A percentile compares a stretch with the other conserved stretches of the same genome.
phyloP scores from a whole-genome alignment of 2,113 vertebrate genomes.

The Raja brachyura region DNA sequence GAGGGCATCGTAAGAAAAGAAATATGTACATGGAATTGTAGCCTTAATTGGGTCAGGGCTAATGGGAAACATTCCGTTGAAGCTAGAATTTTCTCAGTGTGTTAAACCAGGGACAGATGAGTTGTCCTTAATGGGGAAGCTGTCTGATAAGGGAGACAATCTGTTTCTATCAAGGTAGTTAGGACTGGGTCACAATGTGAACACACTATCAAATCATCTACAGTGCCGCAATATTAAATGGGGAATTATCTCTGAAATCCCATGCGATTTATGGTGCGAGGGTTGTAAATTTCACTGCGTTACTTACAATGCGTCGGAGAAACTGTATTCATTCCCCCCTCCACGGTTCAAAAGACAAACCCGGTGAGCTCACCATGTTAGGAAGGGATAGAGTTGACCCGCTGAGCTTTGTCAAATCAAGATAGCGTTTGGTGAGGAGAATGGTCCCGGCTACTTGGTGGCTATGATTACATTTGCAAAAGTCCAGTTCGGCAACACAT shows the following conservation, averaged over 20 bases:
- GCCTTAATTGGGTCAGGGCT: conserved; percentile 31
- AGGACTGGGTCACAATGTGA: not conserved
- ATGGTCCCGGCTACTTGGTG: not conserved
- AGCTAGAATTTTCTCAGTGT: not conserved
- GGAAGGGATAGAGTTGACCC: not conserved
- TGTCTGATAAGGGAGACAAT: conserved; percentile 1
- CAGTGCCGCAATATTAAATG: not conserved
- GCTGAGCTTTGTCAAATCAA: not conserved
- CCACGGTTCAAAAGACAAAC: not conserved
- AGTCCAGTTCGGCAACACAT: not conserved
- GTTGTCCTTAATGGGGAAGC: not conserved
- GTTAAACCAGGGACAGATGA: not conserved
- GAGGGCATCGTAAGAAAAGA: conserved; percentile 18
- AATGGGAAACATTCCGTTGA: conserved; percentile 10
- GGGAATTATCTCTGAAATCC: not conserved
- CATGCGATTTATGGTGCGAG: not conserved
- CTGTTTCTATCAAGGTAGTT: not conserved
- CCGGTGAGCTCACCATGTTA: no score
- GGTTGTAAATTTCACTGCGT: not conserved
- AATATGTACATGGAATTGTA: conserved; percentile 23
- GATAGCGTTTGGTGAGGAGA: not conserved
- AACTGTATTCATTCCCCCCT: not conserved
- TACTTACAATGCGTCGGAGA: not conserved
- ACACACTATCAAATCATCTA: not conserved
- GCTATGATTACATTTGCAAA: not conserved